A percentile compares a stretch with the other conserved stretches of the same genome.
phyloP scores from a whole-genome alignment of 1,140 invertebrate genomes.

The Mamestra configurata region DNA sequence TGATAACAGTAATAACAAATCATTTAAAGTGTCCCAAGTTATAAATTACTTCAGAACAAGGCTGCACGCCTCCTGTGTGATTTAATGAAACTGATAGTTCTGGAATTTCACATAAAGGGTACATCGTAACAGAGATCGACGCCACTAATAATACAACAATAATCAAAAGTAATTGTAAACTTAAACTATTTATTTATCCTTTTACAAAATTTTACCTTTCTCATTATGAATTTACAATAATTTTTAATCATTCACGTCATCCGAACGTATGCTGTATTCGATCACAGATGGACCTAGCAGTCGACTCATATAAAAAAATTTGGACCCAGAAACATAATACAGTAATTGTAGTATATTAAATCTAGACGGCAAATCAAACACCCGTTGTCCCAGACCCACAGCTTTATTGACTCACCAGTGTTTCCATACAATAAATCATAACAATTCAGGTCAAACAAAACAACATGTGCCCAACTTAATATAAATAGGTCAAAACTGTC shows the following conservation, averaged over 20 bases:
- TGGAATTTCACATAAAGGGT: slow-evolving; percentile 49
- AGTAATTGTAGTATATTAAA: slow-evolving; percentile 58
- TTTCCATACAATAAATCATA: slow-evolving; percentile 87
- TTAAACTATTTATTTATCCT: slow-evolving; percentile 87
- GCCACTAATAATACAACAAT: slow-evolving; percentile 75
- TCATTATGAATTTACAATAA: slow-evolving; percentile 85
- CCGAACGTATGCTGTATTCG: slow-evolving; percentile 70
- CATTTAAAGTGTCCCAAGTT: slow-evolving; percentile 17
- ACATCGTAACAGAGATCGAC: slow-evolving; percentile 37
- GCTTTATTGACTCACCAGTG: slow-evolving; percentile 87
- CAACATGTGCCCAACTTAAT: slow-evolving; percentile 86
- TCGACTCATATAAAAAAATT: slow-evolving; percentile 68
- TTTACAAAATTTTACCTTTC: slow-evolving; percentile 83
- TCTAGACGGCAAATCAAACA: slow-evolving; percentile 84
- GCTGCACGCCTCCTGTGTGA: background rate
- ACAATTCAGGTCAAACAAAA: slow-evolving; percentile 87
- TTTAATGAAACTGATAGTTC: slow-evolving; percentile 25
- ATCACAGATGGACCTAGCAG: slow-evolving; percentile 74
- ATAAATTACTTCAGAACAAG: background rate
- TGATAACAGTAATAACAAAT: slow-evolving; percentile 37
- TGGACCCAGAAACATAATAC: slow-evolving; percentile 82
- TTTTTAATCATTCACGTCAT: slow-evolving; percentile 67
- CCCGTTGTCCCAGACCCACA: slow-evolving; percentile 84
- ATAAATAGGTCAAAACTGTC: slow-evolving; percentile 80
- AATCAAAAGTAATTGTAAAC: slow-evolving; percentile 82